phyloP scores from a whole-genome alignment of 1,140 invertebrate genomes.

The Brachionus asplanchnoidis region DNA sequence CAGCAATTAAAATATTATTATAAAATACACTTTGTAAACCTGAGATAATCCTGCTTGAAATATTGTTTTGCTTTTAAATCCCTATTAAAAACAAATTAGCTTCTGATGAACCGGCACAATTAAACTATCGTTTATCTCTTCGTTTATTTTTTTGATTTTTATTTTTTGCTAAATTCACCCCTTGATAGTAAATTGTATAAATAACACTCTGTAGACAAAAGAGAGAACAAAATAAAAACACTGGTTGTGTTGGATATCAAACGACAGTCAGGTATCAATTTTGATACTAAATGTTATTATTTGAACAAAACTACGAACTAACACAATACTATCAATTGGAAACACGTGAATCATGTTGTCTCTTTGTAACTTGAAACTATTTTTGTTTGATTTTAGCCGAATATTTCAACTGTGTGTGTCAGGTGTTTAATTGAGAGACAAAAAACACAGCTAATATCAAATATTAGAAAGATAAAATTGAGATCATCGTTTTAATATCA shows the following conservation, averaged over 20 bases:
- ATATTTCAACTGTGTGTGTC: background rate
- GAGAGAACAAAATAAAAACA: background rate
- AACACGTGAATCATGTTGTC: background rate
- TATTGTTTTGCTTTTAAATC: slow-evolving; percentile 1
- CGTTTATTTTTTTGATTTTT: background rate
- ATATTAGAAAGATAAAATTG: background rate
- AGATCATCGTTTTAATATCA: too few relatives aligned
- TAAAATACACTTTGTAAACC: slow-evolving; percentile 23
- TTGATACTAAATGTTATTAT: background rate
- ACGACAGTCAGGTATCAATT: background rate
- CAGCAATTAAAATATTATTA: slow-evolving; percentile 29
- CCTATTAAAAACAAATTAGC: slow-evolving; percentile 20
- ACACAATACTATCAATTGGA: slow-evolving; percentile 14
- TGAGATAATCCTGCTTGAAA: slow-evolving; percentile 22
- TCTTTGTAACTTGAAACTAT: background rate
- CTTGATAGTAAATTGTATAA: slow-evolving; percentile 35
- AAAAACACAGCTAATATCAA: background rate
- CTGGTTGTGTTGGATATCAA: background rate
- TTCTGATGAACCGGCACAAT: background rate
- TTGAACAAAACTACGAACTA: background rate
- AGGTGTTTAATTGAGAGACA: background rate
- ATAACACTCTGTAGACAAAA: background rate
- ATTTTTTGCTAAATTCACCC: background rate
- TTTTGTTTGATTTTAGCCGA: background rate
- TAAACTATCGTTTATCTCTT: slow-evolving; percentile 20